A percentile compares a stretch with the other conserved stretches of the same genome.
These are phyloP conservation scores for Silvanus unidentatus DNA, from an alignment of 2,888 invertebrate genomes.

Conservation along the genomic window DNA sequence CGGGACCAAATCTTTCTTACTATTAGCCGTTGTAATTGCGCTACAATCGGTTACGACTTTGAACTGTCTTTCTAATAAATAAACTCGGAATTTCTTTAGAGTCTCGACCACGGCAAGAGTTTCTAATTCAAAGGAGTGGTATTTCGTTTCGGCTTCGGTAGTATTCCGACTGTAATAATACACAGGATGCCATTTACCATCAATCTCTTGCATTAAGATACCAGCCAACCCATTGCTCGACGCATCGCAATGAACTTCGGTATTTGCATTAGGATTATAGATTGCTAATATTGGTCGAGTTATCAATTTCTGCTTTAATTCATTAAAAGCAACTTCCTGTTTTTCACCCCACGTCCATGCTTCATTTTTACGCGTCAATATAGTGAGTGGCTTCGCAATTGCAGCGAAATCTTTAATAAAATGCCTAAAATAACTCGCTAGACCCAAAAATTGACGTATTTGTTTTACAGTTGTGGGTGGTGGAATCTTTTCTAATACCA, in stretches of 20 bases:
- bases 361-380: slow-evolving; percentile 14
- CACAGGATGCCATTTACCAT: slow-evolving; percentile 22
- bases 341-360: not conserved
- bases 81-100: slow-evolving; percentile 33
- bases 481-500: slow-evolving; percentile 27
- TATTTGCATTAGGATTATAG: slow-evolving; percentile 19
- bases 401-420: slow-evolving; percentile 22
- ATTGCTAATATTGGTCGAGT: slow-evolving; percentile 17
- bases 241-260: slow-evolving; percentile 29
- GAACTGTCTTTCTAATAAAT: slow-evolving; percentile 30
- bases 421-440: slow-evolving; percentile 22
- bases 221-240: slow-evolving; percentile 24
- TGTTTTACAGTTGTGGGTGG: slow-evolving; percentile 20
- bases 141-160: slow-evolving; percentile 30
- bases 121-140: slow-evolving; percentile 37
- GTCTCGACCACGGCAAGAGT: slow-evolving; percentile 34
- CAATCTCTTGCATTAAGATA: slow-evolving; percentile 27
- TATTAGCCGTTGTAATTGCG: slow-evolving; percentile 24
- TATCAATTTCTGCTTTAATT: slow-evolving; percentile 3
- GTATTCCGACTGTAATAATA: slow-evolving; percentile 35
- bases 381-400: slow-evolving; percentile 19
- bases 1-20: slow-evolving; percentile 30
- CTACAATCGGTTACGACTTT: slow-evolving; percentile 34
- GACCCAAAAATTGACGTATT: slow-evolving; percentile 21
- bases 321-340: not conserved